These are phyloP conservation scores for Pasiphila rectangulata DNA, from an alignment of 2,888 invertebrate species.

Conservation along the genomic window DNA sequence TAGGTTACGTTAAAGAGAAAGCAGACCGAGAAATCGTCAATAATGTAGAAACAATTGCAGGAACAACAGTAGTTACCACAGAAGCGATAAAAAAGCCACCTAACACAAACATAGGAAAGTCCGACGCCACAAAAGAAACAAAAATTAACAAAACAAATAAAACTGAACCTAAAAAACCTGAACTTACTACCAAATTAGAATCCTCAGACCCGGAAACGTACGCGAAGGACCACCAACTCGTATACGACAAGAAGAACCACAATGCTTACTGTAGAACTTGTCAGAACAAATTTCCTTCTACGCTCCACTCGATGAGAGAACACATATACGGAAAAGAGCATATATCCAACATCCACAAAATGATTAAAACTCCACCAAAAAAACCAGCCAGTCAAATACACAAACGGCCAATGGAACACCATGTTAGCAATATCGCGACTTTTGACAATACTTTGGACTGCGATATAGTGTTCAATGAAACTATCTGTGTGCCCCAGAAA, in stretches of 20 bases:
- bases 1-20: not conserved
- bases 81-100: not conserved
- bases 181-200: not conserved
- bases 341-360: conserved; percentile 31
- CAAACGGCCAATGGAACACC: not conserved
- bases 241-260: conserved; percentile 32
- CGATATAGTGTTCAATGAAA: conserved; percentile 38
- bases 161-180: not conserved
- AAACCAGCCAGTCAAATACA: not conserved
- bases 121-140: not conserved
- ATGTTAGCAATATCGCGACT: not conserved
- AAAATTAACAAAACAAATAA: not conserved
- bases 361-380: conserved; percentile 11
- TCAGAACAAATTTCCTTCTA: conserved; percentile 35
- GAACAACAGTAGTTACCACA: conserved; percentile 1
- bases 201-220: conserved; percentile 19
- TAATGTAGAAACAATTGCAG: conserved; percentile 16
- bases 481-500: conserved; percentile 30
- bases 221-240: conserved; percentile 37
- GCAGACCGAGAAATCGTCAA: not conserved
- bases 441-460: conserved; percentile 9
- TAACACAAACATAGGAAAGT: conserved; percentile 1
- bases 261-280: conserved; percentile 40
- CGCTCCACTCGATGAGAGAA: conserved; percentile 41
- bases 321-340: conserved; percentile 43